Evolutionary conservation across 2,888 invertebrate genomes (phyloP).

Genomic region (Limnephilus marmoratus): DNA sequence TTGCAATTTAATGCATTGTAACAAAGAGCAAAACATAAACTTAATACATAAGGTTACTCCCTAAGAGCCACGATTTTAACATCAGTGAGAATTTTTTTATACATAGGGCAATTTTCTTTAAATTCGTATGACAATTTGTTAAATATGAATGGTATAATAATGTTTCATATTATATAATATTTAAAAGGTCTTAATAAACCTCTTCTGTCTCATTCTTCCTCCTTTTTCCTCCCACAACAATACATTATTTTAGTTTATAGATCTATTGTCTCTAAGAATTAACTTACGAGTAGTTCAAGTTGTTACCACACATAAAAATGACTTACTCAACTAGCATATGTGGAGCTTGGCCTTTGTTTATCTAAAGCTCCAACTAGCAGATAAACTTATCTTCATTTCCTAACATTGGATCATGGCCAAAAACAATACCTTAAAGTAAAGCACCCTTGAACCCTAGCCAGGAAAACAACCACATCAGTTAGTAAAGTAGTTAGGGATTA

Average conservation of each 20-base stretch:
- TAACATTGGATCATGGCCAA: not conserved
- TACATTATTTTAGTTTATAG: not conserved
- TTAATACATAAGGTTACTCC: too few species aligned
- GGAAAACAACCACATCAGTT: not conserved
- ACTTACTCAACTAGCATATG: not conserved
- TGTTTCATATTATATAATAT: too few species aligned
- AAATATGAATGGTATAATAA: too few species aligned
- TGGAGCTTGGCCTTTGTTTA: not conserved
- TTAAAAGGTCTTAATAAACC: not conserved
- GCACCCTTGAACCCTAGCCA: not conserved
- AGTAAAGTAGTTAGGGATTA: not conserved
- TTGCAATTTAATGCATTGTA: too few species aligned
- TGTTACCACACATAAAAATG: not conserved
- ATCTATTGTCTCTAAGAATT: not conserved
- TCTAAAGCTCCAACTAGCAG: not conserved
- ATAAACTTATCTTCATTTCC: not conserved
- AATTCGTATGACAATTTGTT: too few species aligned
- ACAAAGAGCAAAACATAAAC: too few species aligned
- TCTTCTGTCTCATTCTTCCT: not conserved
- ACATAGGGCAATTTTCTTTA: too few species aligned
- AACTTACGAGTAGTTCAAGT: not conserved
- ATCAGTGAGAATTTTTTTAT: too few species aligned
- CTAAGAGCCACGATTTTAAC: too few species aligned
- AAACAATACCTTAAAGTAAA: not conserved
- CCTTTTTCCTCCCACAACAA: not conserved